phyloP scores from a whole-genome alignment of 2,888 invertebrate genomes.

The Platycnemis pennipes region DNA sequence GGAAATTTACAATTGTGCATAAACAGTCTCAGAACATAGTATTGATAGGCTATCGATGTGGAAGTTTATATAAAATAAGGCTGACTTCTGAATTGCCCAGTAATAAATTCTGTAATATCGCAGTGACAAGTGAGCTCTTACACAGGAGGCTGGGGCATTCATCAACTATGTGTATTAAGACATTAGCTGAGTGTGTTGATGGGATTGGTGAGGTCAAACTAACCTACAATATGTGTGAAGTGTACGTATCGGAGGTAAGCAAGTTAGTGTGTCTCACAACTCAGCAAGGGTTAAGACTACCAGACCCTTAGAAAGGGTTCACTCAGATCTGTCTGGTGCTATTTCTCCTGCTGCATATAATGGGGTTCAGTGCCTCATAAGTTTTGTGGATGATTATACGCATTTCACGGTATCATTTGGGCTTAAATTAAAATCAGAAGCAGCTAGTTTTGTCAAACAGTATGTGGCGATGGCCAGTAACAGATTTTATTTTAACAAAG shows the following conservation, averaged over 20 bases:
- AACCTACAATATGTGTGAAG: too few relatives aligned
- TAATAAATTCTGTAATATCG: too few relatives aligned
- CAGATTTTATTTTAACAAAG: neutral
- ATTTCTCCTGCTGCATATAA: neutral
- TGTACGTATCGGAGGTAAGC: too few relatives aligned
- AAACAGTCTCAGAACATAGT: too few relatives aligned
- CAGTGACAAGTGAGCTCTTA: too few relatives aligned
- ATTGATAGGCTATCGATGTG: too few relatives aligned
- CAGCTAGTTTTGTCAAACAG: neutral
- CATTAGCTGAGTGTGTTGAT: neutral
- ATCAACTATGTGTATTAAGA: too few relatives aligned
- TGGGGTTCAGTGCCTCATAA: neutral
- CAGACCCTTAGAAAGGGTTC: neutral
- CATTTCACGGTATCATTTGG: neutral
- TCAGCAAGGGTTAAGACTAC: neutral
- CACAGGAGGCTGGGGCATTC: too few relatives aligned
- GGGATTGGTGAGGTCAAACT: neutral
- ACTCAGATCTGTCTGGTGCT: neutral
- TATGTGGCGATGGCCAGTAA: neutral
- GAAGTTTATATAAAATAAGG: too few relatives aligned
- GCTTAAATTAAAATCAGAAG: neutral
- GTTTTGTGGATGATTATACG: neutral
- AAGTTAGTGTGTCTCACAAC: too few relatives aligned
- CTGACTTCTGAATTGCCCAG: too few relatives aligned
- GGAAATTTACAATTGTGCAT: too few relatives aligned